Conservation (phyloP, 2,888 invertebrate species). For the Troides aeacus region DNA sequence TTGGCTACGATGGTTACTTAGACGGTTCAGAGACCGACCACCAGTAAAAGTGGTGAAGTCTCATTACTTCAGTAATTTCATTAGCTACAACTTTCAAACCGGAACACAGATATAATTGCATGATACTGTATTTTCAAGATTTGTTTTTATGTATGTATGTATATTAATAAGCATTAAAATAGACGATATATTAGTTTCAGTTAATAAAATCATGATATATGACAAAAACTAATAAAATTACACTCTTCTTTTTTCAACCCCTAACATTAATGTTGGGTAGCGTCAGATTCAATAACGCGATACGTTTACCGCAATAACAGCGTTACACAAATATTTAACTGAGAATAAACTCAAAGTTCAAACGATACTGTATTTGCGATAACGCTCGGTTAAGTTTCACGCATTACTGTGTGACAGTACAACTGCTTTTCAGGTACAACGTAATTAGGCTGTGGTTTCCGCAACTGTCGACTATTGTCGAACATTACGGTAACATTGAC, state of each 20-base stretch:
- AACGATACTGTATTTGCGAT: slow-evolving; percentile 7
- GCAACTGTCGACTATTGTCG: slow-evolving; percentile 67
- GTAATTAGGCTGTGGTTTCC: slow-evolving; percentile 68
- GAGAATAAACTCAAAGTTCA: slow-evolving; percentile 14
- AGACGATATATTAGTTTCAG: too few relatives aligned
- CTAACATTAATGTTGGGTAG: slow-evolving; percentile 1
- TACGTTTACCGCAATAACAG: not conserved
- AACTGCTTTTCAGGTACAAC: slow-evolving; percentile 54
- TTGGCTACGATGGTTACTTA: too few relatives aligned
- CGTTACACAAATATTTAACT: slow-evolving; percentile 5
- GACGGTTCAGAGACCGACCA: too few relatives aligned
- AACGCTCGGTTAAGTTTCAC: slow-evolving; percentile 4
- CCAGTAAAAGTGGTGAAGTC: too few relatives aligned
- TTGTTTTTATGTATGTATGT: too few relatives aligned
- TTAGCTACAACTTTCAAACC: too few relatives aligned
- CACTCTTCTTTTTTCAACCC: not conserved
- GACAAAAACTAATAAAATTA: not conserved
- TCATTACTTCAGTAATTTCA: too few relatives aligned
- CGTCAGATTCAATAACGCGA: slow-evolving; percentile 4
- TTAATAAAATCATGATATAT: not conserved
- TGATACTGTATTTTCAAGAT: too few relatives aligned
- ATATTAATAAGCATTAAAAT: too few relatives aligned
- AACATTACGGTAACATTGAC: slow-evolving; percentile 50
- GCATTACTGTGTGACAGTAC: not conserved
- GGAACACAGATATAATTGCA: too few relatives aligned